Evolutionary conservation across 2,888 invertebrate genomes (phyloP).

Genomic region (Acanthoscelides obtectus): DNA sequence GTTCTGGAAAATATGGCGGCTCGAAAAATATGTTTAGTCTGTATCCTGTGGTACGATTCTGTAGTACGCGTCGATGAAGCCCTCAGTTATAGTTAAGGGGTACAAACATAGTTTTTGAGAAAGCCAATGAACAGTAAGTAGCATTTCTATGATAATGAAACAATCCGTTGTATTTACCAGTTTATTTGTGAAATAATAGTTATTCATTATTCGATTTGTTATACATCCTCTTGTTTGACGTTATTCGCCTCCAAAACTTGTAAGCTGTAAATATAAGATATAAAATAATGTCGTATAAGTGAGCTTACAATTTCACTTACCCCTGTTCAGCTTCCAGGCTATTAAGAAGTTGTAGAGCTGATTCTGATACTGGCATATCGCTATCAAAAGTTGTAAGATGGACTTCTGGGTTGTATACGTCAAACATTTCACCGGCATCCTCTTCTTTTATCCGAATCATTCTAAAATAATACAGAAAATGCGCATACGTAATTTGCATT

Average conservation of each 20-base stretch:
- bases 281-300: too few relatives aligned
- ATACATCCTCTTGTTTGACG: neutral
- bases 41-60: too few relatives aligned
- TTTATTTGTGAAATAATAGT: neutral
- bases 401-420: conserved; percentile 37
- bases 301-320: conserved; percentile 5
- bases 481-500: too few relatives aligned
- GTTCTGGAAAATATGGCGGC: too few relatives aligned
- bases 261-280: too few relatives aligned
- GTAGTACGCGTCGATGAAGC: too few relatives aligned
- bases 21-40: too few relatives aligned
- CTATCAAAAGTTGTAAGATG: conserved; percentile 37
- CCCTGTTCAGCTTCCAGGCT: conserved; percentile 40
- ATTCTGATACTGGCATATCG: conserved; percentile 36
- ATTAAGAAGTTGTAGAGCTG: conserved; percentile 40
- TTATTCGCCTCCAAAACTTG: too few relatives aligned
- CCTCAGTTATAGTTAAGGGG: too few relatives aligned
- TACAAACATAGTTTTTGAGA: too few relatives aligned
- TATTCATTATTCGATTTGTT: neutral
- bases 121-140: too few relatives aligned
- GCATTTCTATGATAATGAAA: neutral
- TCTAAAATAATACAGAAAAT: too few relatives aligned
- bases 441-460: conserved; percentile 34
- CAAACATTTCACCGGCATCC: conserved; percentile 34
- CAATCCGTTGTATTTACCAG: neutral